Evolutionary conservation across 2,888 invertebrate species (phyloP).

Genomic region (Danaus chrysippus): DNA sequence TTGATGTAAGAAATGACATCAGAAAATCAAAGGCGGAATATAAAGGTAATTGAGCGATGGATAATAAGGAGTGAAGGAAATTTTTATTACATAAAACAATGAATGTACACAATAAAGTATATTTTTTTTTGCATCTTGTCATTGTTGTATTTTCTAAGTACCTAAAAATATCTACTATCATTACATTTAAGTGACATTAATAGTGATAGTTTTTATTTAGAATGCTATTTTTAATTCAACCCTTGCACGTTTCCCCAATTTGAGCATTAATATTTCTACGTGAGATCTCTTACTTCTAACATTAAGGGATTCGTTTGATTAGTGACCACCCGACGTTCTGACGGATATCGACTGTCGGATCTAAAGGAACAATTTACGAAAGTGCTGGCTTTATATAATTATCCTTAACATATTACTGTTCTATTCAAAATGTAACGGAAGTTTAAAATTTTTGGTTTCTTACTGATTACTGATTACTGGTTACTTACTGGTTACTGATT

Average conservation of each 20-base stretch:
- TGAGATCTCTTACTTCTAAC: conserved; percentile 19
- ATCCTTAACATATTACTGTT: neutral
- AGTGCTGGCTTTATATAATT: neutral
- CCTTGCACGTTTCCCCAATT: conserved; percentile 30
- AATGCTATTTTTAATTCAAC: conserved; percentile 1
- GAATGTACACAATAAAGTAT: neutral
- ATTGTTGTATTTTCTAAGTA: neutral
- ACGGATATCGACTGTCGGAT: conserved; percentile 6
- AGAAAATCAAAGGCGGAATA: neutral
- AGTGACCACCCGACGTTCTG: neutral
- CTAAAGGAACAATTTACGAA: neutral
- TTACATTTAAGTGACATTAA: neutral
- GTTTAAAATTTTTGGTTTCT: no score
- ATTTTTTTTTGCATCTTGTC: neutral
- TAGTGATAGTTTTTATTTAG: neutral
- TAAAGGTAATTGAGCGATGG: conserved; percentile 27
- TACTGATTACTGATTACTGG: no score
- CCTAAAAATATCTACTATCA: neutral
- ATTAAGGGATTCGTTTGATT: conserved; percentile 9
- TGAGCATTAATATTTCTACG: conserved; percentile 29
- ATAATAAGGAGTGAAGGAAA: neutral
- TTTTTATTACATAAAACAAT: neutral
- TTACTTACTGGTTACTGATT: no score
- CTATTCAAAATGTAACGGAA: no score
- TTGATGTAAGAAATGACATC: neutral